A percentile compares a stretch with the other conserved stretches of the same genome.
Conservation (phyloP, 2,113 vertebrate genomes). For the Peromyscus californicus region DNA sequence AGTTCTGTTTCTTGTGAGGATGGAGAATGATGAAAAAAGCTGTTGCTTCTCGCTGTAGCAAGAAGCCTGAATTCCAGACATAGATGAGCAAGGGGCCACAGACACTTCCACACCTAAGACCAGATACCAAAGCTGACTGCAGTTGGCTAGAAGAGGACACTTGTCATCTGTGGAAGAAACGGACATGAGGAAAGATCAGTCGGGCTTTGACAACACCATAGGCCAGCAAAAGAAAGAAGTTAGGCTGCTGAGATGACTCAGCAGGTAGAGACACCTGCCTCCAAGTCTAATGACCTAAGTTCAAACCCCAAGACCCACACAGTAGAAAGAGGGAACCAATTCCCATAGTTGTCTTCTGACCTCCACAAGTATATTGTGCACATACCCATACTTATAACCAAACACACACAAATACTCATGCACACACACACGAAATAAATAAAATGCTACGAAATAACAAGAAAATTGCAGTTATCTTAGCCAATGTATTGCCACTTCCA, state of each 20-base stretch:
- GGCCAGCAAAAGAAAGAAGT: background rate
- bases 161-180: background rate
- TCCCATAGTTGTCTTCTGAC: background rate
- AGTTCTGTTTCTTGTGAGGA: slow-evolving; percentile 38
- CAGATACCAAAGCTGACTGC: background rate
- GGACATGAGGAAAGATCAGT: background rate
- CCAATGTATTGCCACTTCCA: background rate
- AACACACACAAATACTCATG: background rate
- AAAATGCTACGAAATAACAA: background rate
- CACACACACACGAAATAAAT: background rate
- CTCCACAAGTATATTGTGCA: background rate
- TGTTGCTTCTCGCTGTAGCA: slow-evolving; percentile 29
- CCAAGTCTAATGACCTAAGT: background rate
- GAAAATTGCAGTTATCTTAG: background rate
- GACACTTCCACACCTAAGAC: background rate
- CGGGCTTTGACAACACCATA: background rate
- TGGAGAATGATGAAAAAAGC: background rate
- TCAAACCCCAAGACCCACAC: background rate
- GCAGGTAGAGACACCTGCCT: no score
- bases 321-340: background rate
- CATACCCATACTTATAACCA: background rate
- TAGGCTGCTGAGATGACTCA: background rate
- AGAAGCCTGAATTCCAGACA: slow-evolving; percentile 2
- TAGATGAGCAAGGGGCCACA: background rate
- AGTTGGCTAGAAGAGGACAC: background rate